Percentiles rank a stretch among this genome's conserved stretches.
phyloP scores from a whole-genome alignment of 2,797 vertebrate species.

The Morelia viridis region DNA sequence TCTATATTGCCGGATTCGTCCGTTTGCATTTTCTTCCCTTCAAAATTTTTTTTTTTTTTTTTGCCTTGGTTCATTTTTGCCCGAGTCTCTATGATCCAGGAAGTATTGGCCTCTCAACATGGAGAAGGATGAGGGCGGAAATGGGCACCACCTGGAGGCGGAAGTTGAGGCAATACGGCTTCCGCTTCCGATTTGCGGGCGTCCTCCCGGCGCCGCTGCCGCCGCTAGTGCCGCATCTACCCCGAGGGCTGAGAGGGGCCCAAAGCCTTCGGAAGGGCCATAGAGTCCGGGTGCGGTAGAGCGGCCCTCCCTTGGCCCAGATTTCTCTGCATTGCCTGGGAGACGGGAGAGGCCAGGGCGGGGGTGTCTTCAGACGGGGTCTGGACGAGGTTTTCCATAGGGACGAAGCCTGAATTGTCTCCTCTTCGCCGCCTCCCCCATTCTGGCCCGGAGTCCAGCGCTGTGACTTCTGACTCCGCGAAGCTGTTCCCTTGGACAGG shows the following conservation, averaged over 20 bases:
- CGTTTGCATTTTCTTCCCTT: too few species aligned
- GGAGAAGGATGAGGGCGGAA: conserved; percentile 23
- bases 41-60: neutral
- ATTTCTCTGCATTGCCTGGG: neutral
- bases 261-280: conserved; percentile 14
- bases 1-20: neutral
- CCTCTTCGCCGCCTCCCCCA: too few species aligned
- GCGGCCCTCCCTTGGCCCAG: neutral
- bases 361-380: neutral
- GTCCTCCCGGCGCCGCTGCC: conserved; percentile 13
- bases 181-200: conserved; percentile 26
- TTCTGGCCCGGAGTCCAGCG: neutral
- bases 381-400: neutral
- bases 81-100: neutral
- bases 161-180: neutral
- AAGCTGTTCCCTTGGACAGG: neutral
- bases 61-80: too few species aligned
- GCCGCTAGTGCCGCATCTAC: neutral
- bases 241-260: neutral
- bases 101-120: neutral
- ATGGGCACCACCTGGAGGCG: neutral
- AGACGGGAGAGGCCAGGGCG: neutral
- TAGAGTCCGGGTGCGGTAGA: conserved; percentile 23
- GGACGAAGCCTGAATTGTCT: neutral
- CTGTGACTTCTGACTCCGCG: neutral